A percentile compares a stretch with the other conserved stretches of the same genome.
These are phyloP conservation scores for Rhodeus uyekii DNA, from an alignment of 2,797 vertebrate genomes.

Conservation along the genomic window DNA sequence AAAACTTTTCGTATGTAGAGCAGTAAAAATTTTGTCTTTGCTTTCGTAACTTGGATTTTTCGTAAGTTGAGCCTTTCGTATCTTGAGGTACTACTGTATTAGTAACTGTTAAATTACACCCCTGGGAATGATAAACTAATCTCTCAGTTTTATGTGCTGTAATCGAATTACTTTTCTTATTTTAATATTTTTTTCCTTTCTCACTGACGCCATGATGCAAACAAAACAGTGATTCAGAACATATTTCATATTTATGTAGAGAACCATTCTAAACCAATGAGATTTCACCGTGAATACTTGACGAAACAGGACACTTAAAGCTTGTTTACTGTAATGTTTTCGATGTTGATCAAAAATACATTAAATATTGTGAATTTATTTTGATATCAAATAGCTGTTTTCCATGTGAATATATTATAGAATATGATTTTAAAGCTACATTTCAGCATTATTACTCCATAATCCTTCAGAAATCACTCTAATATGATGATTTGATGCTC, in stretches of 20 bases:
- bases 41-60: too few species aligned
- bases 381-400: neutral
- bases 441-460: neutral
- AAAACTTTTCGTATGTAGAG: too few species aligned
- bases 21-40: too few species aligned
- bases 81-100: too few species aligned
- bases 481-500: neutral
- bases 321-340: neutral
- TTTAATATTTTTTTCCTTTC: too few species aligned
- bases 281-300: neutral
- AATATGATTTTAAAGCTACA: neutral
- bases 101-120: too few species aligned
- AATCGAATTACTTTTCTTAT: too few species aligned
- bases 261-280: neutral
- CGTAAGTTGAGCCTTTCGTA: too few species aligned
- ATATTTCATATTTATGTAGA: neutral
- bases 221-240: neutral
- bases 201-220: neutral
- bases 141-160: neutral
- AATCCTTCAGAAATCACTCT: neutral
- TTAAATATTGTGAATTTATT: neutral
- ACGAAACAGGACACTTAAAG: neutral
- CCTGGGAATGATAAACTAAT: neutral
- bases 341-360: neutral
- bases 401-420: neutral